A percentile compares a stretch with the other conserved stretches of the same genome.
phyloP scores from a whole-genome alignment of 1,140 invertebrate genomes.

The Trachymyrmex cornetzi region DNA sequence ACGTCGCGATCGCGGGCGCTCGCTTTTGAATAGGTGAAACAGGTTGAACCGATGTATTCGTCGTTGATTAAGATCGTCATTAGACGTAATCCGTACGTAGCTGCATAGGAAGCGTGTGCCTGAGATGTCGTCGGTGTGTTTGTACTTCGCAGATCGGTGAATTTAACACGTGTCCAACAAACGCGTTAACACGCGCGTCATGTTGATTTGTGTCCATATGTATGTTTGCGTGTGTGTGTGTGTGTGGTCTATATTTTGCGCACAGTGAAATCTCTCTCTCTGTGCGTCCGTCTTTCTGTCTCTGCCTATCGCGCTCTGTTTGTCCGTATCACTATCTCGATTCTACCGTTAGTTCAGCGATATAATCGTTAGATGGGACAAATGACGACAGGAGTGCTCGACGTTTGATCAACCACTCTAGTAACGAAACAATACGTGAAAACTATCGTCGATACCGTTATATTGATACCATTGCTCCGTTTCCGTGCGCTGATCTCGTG shows the following conservation, averaged over 20 bases:
- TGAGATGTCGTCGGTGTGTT: background rate
- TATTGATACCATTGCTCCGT: background rate
- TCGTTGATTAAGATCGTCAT: conserved; percentile 5
- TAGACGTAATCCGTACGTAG: conserved; percentile 47
- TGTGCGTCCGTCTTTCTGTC: conserved; percentile 1
- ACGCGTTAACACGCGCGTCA: conserved; percentile 15
- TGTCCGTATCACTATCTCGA: background rate
- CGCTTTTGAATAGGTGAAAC: background rate
- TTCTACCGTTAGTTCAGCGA: background rate
- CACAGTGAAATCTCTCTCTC: background rate
- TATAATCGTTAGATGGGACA: conserved; percentile 36
- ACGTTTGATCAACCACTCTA: conserved; percentile 28
- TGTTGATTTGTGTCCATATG: background rate
- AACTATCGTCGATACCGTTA: background rate
- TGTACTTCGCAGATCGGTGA: conserved; percentile 12
- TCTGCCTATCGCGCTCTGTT: background rate
- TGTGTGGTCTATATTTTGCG: background rate
- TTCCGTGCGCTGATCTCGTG: background rate
- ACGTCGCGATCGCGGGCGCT: conserved; percentile 1
- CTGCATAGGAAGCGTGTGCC: conserved; percentile 1
- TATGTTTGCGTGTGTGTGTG: background rate
- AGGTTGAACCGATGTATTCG: no score
- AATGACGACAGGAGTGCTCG: conserved; percentile 48
- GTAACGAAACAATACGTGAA: conserved; percentile 1
- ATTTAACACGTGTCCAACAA: conserved; percentile 20